Evolutionary conservation across 2,888 invertebrate genomes (phyloP).

Genomic region (Oscheius sp.): DNA sequence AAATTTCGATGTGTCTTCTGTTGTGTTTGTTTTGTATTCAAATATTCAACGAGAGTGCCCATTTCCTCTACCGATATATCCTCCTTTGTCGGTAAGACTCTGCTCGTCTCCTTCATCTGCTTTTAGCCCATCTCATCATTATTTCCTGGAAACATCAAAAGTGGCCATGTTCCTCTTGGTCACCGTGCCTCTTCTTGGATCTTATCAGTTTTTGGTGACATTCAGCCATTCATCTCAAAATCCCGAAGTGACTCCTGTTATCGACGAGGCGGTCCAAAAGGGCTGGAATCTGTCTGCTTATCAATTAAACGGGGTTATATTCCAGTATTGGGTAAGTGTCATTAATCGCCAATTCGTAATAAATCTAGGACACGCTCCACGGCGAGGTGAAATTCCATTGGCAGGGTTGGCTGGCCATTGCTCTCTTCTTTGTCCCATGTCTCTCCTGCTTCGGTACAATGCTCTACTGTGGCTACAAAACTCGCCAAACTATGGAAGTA

Average conservation of each 20-base stretch:
- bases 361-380: neutral
- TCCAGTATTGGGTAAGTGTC: neutral
- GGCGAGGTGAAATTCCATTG: neutral
- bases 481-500: slow-evolving; percentile 1
- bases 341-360: neutral
- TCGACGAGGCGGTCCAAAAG: neutral
- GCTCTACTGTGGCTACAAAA: slow-evolving; percentile 1
- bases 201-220: neutral
- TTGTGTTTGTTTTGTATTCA: slow-evolving; percentile 13
- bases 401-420: neutral
- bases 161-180: neutral
- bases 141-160: neutral
- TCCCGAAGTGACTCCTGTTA: neutral
- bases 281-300: neutral
- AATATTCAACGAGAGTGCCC: slow-evolving; percentile 16
- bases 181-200: neutral
- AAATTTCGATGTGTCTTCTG: neutral
- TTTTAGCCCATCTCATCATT: neutral
- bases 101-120: neutral
- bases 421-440: neutral
- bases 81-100: slow-evolving; percentile 11
- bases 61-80: slow-evolving; percentile 22
- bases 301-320: slow-evolving; percentile 6
- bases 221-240: neutral
- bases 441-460: neutral